phyloP scores from a whole-genome alignment of 2,888 invertebrate genomes.

The Hemithea aestivaria region DNA sequence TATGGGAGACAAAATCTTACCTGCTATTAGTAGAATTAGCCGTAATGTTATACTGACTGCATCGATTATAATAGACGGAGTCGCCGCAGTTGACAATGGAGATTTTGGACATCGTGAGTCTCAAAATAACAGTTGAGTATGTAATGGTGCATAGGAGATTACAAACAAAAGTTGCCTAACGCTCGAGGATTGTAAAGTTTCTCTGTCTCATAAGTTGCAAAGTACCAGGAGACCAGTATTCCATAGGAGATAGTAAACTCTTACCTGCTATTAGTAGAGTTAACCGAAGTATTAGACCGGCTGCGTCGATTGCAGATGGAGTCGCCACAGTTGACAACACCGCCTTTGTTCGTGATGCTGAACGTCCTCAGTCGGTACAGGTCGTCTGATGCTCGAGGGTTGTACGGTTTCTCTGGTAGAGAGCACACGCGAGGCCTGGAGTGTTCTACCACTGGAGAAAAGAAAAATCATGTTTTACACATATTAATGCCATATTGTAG shows the following conservation, averaged over 20 bases:
- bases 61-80: slow-evolving; percentile 90
- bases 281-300: slow-evolving; percentile 92
- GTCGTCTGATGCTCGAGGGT: slow-evolving; percentile 90
- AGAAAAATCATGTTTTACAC: no score
- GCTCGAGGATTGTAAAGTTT: no score
- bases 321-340: slow-evolving; percentile 93
- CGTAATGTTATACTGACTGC: slow-evolving; percentile 92
- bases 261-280: slow-evolving; percentile 89
- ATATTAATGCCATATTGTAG: no score
- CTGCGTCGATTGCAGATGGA: slow-evolving; percentile 92
- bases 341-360: slow-evolving; percentile 92
- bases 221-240: no score
- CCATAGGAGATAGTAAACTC: no score
- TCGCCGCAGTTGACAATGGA: slow-evolving; percentile 94
- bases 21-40: slow-evolving; percentile 91
- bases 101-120: slow-evolving; percentile 91
- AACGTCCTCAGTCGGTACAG: slow-evolving; percentile 90
- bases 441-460: slow-evolving; percentile 86
- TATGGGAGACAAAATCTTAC: no score
- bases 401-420: slow-evolving; percentile 91
- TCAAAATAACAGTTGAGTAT: no score
- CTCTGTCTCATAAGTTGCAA: no score
- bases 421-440: slow-evolving; percentile 90
- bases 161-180: no score
- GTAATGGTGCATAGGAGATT: no score